These are phyloP conservation scores for Cyprinodon diabolis DNA, from an alignment of 2,797 vertebrate genomes.

Conservation along the genomic window DNA sequence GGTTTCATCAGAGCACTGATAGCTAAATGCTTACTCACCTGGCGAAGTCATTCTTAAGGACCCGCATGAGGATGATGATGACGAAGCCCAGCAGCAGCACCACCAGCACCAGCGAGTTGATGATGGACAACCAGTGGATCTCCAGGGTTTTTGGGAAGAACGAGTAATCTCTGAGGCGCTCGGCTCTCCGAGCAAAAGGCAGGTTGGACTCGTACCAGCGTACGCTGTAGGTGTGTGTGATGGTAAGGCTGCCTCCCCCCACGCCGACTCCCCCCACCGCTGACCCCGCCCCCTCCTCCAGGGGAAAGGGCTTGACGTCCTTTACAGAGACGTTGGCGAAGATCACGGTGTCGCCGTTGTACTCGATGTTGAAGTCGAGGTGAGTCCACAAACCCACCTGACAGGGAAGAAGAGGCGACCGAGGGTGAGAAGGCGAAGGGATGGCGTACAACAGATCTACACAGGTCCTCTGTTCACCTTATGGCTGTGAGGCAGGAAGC, in stretches of 20 bases:
- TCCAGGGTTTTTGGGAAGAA: slow-evolving; percentile 94
- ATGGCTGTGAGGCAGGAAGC: slow-evolving; percentile 92
- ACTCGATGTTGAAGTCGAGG: slow-evolving; percentile 93
- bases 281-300: slow-evolving; percentile 82
- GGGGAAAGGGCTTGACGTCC: slow-evolving; percentile 89
- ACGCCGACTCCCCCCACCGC: slow-evolving; percentile 71
- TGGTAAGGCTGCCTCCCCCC: slow-evolving; percentile 73
- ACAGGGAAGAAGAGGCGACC: background rate
- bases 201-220: slow-evolving; percentile 88
- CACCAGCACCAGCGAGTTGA: slow-evolving; percentile 93
- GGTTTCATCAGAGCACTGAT: background rate
- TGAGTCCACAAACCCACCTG: slow-evolving; percentile 92
- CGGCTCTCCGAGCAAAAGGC: slow-evolving; percentile 78
- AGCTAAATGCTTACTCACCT: slow-evolving; percentile 69
- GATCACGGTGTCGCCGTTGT: slow-evolving; percentile 87
- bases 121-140: slow-evolving; percentile 96
- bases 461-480: slow-evolving; percentile 74
- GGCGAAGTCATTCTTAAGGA: slow-evolving; percentile 92
- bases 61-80: slow-evolving; percentile 95
- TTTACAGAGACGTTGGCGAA: slow-evolving; percentile 92
- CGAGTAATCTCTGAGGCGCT: slow-evolving; percentile 85
- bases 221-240: slow-evolving; percentile 91
- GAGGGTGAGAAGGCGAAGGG: background rate
- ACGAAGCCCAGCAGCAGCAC: slow-evolving; percentile 93
- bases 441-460: background rate